These are phyloP conservation scores for Leptosomus discolor DNA, from an alignment of 2,113 vertebrate genomes.

Conservation along the genomic window DNA sequence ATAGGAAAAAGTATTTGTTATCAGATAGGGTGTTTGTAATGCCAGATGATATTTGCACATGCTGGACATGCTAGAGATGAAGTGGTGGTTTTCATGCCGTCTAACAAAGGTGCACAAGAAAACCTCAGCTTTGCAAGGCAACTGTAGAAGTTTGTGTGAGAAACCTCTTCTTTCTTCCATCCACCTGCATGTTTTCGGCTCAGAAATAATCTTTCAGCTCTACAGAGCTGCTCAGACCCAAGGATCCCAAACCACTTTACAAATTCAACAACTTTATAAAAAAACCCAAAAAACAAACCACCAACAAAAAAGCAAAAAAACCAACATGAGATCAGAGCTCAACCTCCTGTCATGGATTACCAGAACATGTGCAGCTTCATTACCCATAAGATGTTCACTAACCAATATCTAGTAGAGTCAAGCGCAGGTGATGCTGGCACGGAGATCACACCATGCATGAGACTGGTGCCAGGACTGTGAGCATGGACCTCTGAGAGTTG, in stretches of 20 bases:
- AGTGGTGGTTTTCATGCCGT: background rate
- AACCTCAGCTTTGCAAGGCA: background rate
- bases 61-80: background rate
- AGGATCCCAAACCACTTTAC: background rate
- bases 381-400: background rate
- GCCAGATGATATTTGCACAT: background rate
- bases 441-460: background rate
- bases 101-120: background rate
- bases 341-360: background rate
- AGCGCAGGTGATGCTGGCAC: background rate
- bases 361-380: background rate
- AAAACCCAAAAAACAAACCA: too few species aligned
- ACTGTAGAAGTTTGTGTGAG: background rate
- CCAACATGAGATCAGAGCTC: background rate
- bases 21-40: background rate
- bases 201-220: background rate
- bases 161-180: background rate
- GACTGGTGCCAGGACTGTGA: background rate
- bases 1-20: background rate
- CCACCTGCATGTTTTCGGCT: background rate
- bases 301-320: background rate
- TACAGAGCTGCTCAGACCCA: background rate
- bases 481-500: background rate
- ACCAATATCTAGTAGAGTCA: background rate
- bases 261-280: background rate